Percentiles rank a stretch among this genome's conserved stretches.
These are phyloP conservation scores for Nyctalus aviator DNA, from an alignment of 2,797 vertebrate genomes.

Conservation along the genomic window DNA sequence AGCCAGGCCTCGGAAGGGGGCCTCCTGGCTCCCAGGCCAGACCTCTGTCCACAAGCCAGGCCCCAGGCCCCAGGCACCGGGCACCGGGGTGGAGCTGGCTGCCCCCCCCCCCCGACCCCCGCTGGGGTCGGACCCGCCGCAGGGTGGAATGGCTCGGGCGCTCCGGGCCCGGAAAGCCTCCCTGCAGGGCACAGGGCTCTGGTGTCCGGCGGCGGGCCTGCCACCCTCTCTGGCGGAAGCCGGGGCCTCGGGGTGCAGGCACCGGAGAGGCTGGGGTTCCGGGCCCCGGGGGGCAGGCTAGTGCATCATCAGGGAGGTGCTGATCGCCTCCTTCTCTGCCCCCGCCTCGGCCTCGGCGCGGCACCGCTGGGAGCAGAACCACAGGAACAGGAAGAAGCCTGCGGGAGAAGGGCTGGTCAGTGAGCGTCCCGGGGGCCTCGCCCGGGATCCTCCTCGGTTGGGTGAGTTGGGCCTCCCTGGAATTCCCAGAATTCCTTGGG, in stretches of 20 bases:
- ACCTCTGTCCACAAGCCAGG: neutral
- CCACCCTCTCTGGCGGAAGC: neutral
- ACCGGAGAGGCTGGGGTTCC: neutral
- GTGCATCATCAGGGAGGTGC: constrained; percentile 34
- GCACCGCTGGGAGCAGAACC: constrained; percentile 69
- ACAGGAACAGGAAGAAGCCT: constrained; percentile 83
- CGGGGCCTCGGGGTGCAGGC: neutral
- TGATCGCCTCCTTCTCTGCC: constrained; percentile 39
- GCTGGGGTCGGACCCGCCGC: neutral
- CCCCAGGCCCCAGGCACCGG: too few relatives aligned
- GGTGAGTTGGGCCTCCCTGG: neutral
- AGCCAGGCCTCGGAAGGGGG: neutral
- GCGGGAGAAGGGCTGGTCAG: neutral
- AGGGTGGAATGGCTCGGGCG: neutral
- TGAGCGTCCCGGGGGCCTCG: fast-evolving
- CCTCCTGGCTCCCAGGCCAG: neutral
- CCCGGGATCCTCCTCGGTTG: neutral
- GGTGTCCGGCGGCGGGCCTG: neutral
- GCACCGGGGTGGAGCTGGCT: neutral
- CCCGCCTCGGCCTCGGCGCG: neutral
- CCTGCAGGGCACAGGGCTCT: neutral
- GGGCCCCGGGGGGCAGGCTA: neutral
- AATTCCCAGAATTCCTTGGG: neutral
- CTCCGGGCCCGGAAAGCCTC: neutral
- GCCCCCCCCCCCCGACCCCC: neutral